Conservation (phyloP, 30 jellyfish, hydroid and myxozoan genomes). For the Cassiopea xamachana region DNA sequence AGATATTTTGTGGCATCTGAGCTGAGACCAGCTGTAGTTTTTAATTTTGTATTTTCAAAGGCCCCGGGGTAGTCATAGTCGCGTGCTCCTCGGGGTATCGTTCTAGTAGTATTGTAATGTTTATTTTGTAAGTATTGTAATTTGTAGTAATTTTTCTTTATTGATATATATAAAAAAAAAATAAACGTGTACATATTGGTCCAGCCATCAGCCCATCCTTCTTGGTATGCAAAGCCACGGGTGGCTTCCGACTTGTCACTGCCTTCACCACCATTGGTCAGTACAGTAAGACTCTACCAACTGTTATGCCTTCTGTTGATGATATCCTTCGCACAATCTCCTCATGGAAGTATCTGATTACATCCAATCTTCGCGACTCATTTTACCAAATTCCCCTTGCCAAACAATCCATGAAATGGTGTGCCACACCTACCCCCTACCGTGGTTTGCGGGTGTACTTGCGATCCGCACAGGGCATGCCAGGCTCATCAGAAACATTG, state of each 20-base stretch:
- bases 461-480: constrained; percentile 76
- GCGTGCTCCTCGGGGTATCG: no score
- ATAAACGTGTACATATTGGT: no score
- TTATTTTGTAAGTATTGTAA: no score
- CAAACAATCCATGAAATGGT: constrained; percentile 57
- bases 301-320: constrained; percentile 76
- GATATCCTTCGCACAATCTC: constrained; percentile 63
- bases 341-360: constrained; percentile 60
- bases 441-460: constrained; percentile 61
- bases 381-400: constrained; percentile 72
- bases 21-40: no score
- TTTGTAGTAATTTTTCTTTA: no score
- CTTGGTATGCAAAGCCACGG: constrained; percentile 55
- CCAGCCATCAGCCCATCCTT: constrained; percentile 82
- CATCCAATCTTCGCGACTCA: constrained; percentile 56
- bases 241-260: constrained; percentile 72
- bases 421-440: constrained; percentile 78
- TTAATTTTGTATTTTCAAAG: no score
- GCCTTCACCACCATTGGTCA: constrained; percentile 70
- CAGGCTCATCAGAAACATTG: constrained; percentile 73
- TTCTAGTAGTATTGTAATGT: no score
- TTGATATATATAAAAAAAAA: no score
- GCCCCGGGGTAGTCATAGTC: no score
- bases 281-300: constrained; percentile 71
- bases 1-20: no score